These are phyloP conservation scores for Nomada fucata DNA, from an alignment of 2,888 invertebrate genomes.

Conservation along the genomic window DNA sequence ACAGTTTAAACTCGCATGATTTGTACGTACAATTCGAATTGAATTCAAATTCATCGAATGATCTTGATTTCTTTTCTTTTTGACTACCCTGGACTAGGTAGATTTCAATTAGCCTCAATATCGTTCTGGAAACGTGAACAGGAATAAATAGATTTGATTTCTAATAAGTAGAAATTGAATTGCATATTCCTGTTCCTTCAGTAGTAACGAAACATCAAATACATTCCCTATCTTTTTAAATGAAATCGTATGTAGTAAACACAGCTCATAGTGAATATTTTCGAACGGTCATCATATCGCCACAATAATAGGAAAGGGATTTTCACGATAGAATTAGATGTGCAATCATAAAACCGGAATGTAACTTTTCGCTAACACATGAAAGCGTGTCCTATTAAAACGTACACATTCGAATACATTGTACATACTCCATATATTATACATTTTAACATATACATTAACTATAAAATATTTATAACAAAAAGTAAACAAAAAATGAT, in stretches of 20 bases:
- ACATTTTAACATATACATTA: not conserved
- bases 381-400: not conserved
- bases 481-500: no score
- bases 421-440: not conserved
- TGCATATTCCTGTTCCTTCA: not conserved
- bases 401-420: not conserved
- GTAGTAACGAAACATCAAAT: not conserved
- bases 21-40: conserved; percentile 15
- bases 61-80: not conserved
- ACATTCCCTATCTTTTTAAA: not conserved
- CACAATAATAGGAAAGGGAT: conserved; percentile 10
- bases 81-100: not conserved
- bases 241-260: not conserved
- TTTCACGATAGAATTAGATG: not conserved
- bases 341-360: not conserved
- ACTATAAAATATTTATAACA: no score
- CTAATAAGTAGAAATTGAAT: not conserved
- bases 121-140: not conserved
- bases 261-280: not conserved
- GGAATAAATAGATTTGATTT: conserved; percentile 1
- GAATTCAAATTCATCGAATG: conserved; percentile 7
- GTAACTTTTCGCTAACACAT: not conserved
- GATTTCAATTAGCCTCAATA: not conserved
- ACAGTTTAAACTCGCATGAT: conserved; percentile 42
- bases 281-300: conserved; percentile 7